Conservation (phyloP, 2,113 vertebrate species). For the Urocitellus parryii region DNA sequence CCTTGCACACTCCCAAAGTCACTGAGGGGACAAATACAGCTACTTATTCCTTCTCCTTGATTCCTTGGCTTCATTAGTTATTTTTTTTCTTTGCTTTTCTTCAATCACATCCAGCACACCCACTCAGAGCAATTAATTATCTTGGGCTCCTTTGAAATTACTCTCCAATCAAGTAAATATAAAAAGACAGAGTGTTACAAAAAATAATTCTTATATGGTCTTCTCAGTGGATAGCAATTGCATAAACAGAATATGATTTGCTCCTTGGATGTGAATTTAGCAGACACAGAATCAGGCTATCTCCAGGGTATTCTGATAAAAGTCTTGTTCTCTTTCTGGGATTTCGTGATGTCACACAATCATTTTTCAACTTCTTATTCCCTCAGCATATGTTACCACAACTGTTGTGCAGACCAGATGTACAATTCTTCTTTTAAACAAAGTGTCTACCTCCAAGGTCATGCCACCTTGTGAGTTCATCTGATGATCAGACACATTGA, state of each 20-base stretch:
- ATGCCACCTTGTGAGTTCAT: neutral
- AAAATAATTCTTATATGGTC: slow-evolving; percentile 34
- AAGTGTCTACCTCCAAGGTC: neutral
- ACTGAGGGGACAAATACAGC: neutral
- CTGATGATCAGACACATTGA: neutral
- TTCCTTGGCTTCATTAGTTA: neutral
- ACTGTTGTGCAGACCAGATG: neutral
- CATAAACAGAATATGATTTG: slow-evolving; percentile 8
- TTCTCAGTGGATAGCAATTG: neutral
- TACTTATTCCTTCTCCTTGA: neutral
- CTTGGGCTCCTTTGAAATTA: slow-evolving; percentile 52
- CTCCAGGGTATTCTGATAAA: neutral
- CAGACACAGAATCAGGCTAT: neutral
- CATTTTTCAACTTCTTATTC: slow-evolving; percentile 29
- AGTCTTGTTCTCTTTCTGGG: neutral
- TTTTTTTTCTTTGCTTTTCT: slow-evolving; percentile 30
- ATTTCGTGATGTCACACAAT: neutral
- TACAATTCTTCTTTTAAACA: neutral
- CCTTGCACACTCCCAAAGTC: neutral
- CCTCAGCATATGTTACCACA: neutral
- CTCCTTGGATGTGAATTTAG: neutral
- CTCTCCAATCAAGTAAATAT: neutral
- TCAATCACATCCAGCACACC: slow-evolving; percentile 17
- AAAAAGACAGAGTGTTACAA: slow-evolving; percentile 65
- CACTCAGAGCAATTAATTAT: slow-evolving; percentile 55